Percentiles rank a stretch among this genome's conserved stretches.
Evolutionary conservation across 2,797 vertebrate genomes (phyloP).

Genomic region (Sphaeramia orbicularis): DNA sequence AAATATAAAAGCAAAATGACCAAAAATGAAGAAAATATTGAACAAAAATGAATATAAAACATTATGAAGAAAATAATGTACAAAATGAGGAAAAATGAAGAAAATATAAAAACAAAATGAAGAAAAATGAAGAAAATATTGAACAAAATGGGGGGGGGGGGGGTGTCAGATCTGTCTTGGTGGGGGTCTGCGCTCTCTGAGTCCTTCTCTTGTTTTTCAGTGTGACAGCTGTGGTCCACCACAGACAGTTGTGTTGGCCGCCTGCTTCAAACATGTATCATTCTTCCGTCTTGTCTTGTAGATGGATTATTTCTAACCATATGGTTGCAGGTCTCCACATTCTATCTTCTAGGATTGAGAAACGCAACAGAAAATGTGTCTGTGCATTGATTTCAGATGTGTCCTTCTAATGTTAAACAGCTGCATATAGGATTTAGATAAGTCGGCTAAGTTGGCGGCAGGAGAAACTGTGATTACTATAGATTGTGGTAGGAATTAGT

Average conservation of each 20-base stretch:
- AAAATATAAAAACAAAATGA: too few species aligned
- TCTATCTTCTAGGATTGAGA: neutral
- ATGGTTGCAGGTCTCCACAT: neutral
- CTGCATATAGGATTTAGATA: conserved; percentile 23
- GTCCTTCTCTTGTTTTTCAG: too few species aligned
- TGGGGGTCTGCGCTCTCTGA: too few species aligned
- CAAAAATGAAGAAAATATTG: too few species aligned
- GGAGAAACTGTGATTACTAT: conserved; percentile 20
- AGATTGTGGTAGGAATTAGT: conserved; percentile 40
- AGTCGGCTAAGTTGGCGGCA: neutral
- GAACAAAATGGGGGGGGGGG: too few species aligned
- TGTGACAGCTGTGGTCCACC: conserved; percentile 10
- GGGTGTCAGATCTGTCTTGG: too few species aligned
- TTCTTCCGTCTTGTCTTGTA: conserved; percentile 1
- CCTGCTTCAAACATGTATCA: neutral
- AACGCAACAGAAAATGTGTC: neutral
- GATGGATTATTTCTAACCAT: conserved; percentile 1
- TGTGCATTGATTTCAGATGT: neutral
- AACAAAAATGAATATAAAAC: too few species aligned
- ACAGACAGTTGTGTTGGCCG: conserved; percentile 1
- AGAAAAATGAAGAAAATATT: too few species aligned
- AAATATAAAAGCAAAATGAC: too few species aligned
- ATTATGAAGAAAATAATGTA: too few species aligned
- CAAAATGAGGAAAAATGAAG: too few species aligned
- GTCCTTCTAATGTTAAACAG: conserved; percentile 25